Evolutionary conservation across 1,140 invertebrate genomes (phyloP), one percentile per base, ranked within the genome.

Genomic region (Hyles euphorbiae): DNA sequence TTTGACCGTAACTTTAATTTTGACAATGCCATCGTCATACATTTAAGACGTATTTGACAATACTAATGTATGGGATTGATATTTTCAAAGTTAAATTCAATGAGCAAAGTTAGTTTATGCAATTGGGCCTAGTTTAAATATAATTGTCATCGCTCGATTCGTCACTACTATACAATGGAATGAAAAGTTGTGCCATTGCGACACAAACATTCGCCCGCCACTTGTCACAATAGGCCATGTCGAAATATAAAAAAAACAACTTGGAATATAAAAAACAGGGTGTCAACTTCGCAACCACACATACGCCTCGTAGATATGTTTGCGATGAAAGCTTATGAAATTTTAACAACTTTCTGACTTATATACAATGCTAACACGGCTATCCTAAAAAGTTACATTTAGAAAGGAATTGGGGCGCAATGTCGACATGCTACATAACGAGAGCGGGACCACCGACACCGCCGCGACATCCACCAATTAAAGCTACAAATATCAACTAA

Each of bases 241-340:
- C 46, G 4, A 4, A 47, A 3, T 47, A n/a, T 4, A 11, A 3
- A 5, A 22, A 47, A 12, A 11, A 22, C 40, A 56, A 40, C 36
- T 40, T 40, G 36, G 36, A 40, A 11, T 36, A 34, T 22, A 45
- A 56, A 32, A 56, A 32, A 5, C 43, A 22, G 44, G 48, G 40
- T 44, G 40, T 43, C 22, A 51, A 54, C 52, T 60, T 68, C 74
- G 72, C 74, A 75, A 67, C 67, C 72, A 68, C 69, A 73, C 69
- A 59, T 61, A 70, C 71, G 64, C 68, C 74, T 73, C 61, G 74
- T 65, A 81, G 82, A 87, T 87, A 87, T 87, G 84, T 87, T 86
- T 86, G 83, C 81, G 83, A 86, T 78, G 82, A 76, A 87, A 84
- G 81, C 83, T 77, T 87, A 81, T 71, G 82, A 74, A 78, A 79